phyloP scores from a whole-genome alignment of 2,888 invertebrate genomes.

The Myopa testacea region DNA sequence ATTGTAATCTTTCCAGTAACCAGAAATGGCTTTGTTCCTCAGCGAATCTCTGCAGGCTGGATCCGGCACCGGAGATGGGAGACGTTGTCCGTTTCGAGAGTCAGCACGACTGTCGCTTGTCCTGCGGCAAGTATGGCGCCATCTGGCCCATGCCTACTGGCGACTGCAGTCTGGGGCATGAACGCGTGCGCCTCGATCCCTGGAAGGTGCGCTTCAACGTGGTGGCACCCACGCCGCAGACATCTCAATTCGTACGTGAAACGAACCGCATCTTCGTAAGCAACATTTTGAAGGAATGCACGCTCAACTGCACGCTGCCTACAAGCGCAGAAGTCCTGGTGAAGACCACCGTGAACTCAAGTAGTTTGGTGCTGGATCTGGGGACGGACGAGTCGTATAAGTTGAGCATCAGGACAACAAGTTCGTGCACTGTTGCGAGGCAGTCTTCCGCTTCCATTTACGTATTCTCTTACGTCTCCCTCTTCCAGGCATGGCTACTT shows the following conservation, averaged over 20 bases:
- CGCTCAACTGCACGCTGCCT: conserved; percentile 69
- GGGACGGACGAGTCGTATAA: conserved; percentile 78
- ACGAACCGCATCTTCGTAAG: conserved; percentile 72
- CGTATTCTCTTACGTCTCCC: background rate
- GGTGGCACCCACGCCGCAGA: conserved; percentile 69
- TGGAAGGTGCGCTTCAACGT: conserved; percentile 71
- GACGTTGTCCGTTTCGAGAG: conserved; percentile 64
- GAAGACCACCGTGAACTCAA: conserved; percentile 70
- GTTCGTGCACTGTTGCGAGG: conserved; percentile 59
- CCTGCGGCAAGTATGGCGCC: conserved; percentile 76
- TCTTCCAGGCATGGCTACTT: conserved; percentile 68
- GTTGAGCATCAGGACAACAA: conserved; percentile 72
- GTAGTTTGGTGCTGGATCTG: conserved; percentile 73
- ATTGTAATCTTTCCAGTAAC: conserved; percentile 41
- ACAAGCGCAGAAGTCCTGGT: conserved; percentile 71
- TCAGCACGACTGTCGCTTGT: conserved; percentile 75
- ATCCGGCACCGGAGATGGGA: conserved; percentile 49
- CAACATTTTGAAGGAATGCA: conserved; percentile 74
- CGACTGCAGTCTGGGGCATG: conserved; percentile 65
- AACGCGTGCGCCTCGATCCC: conserved; percentile 72
- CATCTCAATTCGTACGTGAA: conserved; percentile 70
- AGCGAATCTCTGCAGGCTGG: conserved; percentile 55
- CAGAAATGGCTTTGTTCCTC: conserved; percentile 56
- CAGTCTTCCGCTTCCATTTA: background rate
- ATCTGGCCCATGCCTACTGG: conserved; percentile 79